A percentile compares a stretch with the other conserved stretches of the same genome.
Evolutionary conservation across 2,797 vertebrate species (phyloP).

Genomic region (Syndactyla subalaris): DNA sequence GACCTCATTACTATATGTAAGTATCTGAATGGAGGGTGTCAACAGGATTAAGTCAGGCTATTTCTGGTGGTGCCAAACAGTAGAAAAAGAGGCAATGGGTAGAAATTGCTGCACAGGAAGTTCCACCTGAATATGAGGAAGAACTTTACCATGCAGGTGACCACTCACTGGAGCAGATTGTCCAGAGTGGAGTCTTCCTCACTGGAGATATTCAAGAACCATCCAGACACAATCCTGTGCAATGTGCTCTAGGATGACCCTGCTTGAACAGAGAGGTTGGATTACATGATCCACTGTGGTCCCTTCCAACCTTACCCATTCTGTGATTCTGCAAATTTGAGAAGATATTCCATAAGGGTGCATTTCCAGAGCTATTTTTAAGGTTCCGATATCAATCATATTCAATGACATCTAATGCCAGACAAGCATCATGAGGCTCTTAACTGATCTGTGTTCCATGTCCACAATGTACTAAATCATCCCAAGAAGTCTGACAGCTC

Average conservation of each 20-base stretch:
- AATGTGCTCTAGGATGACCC: neutral
- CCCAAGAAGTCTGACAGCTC: neutral
- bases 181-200: neutral
- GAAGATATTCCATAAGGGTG: neutral
- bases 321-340: neutral
- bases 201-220: neutral
- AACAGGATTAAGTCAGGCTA: neutral
- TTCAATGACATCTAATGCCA: neutral
- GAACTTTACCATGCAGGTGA: neutral
- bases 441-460: neutral
- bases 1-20: neutral
- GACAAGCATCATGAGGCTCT: neutral
- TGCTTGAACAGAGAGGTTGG: neutral
- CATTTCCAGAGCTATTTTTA: neutral
- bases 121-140: neutral
- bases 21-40: neutral
- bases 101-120: neutral
- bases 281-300: neutral
- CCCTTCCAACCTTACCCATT: neutral
- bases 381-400: neutral
- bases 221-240: no score
- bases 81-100: neutral
- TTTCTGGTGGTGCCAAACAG: neutral
- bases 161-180: neutral
- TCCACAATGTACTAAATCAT: neutral